Base-by-base conservation (phyloP, 2,113 vertebrate genomes). In the Columba livia region DNA sequence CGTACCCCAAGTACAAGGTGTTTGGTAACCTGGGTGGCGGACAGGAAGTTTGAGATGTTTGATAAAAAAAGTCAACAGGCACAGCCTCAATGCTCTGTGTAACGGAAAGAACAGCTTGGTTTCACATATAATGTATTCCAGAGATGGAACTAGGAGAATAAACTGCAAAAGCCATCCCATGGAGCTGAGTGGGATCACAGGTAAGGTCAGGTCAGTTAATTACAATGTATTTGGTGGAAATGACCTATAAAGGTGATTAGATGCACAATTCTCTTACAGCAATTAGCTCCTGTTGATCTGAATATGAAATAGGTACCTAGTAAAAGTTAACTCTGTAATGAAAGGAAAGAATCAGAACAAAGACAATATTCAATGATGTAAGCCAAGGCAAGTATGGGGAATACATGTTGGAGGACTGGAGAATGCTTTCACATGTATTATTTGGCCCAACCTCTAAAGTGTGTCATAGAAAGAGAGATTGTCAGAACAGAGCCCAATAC, bases 191-290 rank as follows among this genome's bases (percentile, higher is more conserved):
- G 78, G 72, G 75, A 91, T 90, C 90, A 78, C 47, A 74, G 82
- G 32, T 74, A 88, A 91, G 48, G 56, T 93, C 54, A 82, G 51
- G 56, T 38, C 47, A 90, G 71, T 69, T 93, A 96, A 95, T 85
- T 48, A 88, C 71, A 48, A 64, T 8, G 71, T 57, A 86, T 90
- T 86, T 78, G 47, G 88, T 86, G 64, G 75, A 80, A 90, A 94
- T 93, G 82, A 66, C n/a, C 36, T 56, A 88, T 36, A 80, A 94
- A 80, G 75, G 19, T 80, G 84, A 86, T 86, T 32, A 60, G 56
- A 90, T 64, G 51, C 64, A 88, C 58, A 70, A 38, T 70, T 83
- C 29, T 86, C 56, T 74, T 86, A 66, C 20, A 95, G 67, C 42
- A 86, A 94, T 93, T 88, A 92, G 79, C 17, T 92, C 42, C 78